Base-by-base conservation (phyloP, 2,113 vertebrate genomes). In the Periophthalmus modestus region DNA sequence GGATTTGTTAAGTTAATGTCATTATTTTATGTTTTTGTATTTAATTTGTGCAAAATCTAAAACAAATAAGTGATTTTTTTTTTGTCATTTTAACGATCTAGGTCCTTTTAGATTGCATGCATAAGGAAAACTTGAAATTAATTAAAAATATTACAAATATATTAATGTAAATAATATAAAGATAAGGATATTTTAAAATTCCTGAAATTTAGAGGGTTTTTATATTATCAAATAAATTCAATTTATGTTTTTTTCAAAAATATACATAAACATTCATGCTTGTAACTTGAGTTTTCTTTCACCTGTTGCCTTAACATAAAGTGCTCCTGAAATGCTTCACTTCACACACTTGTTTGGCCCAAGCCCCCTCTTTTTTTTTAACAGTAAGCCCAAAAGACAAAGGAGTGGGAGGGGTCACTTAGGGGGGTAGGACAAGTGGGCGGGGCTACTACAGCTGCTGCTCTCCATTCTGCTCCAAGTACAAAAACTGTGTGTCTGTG, bases 301-400 rank as follows among this genome's bases (percentile, higher is more conserved):
- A 39, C 52, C 71, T 46, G 16, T 36, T 52, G 71, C 54, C 68
- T 36, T 69, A 12, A 52, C 43, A 16, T 23, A 9, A 72, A 33
- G 52, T 7, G 2, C 18, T 59, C 23, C 39, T 65, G 73, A 71
- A 48, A 65, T 71, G 52, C 65, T 68, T 70, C 24, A 67, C 63
- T 24, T 19, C 52, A 14, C 57, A 14, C 39, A 76, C 52, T 18
- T 75, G 79, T 71, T 78, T 68, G 24, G 65, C 59, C 39, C 71
- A 18, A 69, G 72, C 68, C 23, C 50, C 57, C 24, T 6, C 57
- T 59, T 19, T 19, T 19, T 19, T 71, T 73, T 72, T 48, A 68
- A 81, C 73, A 80, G 69, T 67, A 78, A 39, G 14, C 13, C 47
- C 68, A 84, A 59, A 59, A 59, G 73, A 90, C 85, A 91, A 87